Evolutionary conservation across 2,113 vertebrate genomes (phyloP).

Genomic region (Ameiurus melas): DNA sequence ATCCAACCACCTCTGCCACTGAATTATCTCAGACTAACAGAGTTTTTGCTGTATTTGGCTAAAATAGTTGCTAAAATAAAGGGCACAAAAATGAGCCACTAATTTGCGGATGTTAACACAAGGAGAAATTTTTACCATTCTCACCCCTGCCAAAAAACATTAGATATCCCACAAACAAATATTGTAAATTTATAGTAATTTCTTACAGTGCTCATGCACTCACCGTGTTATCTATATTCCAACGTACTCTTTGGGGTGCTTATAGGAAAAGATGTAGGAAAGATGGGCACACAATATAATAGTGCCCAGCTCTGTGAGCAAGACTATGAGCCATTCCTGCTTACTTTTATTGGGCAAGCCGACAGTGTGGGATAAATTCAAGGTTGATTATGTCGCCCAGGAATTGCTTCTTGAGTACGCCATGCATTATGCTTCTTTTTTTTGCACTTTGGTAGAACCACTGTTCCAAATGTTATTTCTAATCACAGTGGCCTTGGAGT

Average conservation of each 20-base stretch:
- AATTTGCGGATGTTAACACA: background rate
- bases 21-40: background rate
- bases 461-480: background rate
- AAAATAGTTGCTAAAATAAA: background rate
- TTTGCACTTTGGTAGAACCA: background rate
- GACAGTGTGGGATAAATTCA: constrained; percentile 15
- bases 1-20: background rate
- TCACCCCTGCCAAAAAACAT: background rate
- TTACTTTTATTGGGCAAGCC: background rate
- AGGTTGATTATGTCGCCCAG: constrained; percentile 5
- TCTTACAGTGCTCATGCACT: background rate
- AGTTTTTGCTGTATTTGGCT: background rate
- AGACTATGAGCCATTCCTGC: background rate
- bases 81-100: background rate
- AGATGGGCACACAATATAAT: background rate
- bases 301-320: background rate
- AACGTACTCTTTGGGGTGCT: background rate
- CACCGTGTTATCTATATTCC: background rate
- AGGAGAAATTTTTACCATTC: background rate
- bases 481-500: background rate
- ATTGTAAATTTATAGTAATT: background rate
- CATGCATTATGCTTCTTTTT: background rate
- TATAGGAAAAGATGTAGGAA: background rate
- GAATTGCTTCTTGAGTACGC: constrained; percentile 4
- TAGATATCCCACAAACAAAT: background rate